Evolutionary conservation across 2,113 vertebrate genomes (phyloP).

Genomic region (Eulemur rufifrons): DNA sequence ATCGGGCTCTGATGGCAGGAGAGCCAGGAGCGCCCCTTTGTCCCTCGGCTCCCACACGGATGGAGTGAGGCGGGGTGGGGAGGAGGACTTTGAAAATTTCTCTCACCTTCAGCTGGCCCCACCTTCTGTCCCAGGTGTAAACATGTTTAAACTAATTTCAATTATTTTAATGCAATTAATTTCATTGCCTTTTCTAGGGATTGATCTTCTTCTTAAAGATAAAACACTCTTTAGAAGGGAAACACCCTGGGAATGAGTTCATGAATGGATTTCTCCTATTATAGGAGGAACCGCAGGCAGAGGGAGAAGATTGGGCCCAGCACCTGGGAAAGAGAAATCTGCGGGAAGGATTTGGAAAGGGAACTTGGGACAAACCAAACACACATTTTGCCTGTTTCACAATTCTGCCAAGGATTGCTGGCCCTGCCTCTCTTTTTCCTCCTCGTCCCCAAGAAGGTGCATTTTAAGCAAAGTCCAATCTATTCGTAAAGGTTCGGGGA

Average conservation of each 20-base stretch:
- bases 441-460: not conserved
- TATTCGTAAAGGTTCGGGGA: not conserved
- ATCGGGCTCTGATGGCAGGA: not conserved
- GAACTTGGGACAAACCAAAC: not conserved
- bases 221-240: not conserved
- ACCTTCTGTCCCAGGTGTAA: not conserved
- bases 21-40: not conserved
- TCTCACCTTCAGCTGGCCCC: not conserved
- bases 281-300: not conserved
- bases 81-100: not conserved
- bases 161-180: not conserved
- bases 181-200: not conserved
- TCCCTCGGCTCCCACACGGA: not conserved
- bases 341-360: not conserved
- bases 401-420: not conserved
- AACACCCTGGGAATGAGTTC: not conserved
- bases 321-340: not conserved
- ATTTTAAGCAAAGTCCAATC: not conserved
- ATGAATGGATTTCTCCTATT: not conserved
- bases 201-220: not conserved
- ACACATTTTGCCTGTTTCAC: not conserved
- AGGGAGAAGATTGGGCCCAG: not conserved
- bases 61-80: not conserved
- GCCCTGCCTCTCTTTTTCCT: not conserved
- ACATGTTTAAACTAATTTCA: not conserved